These are phyloP conservation scores for Mesodorylaimus sp. DNA, from an alignment of 2,888 invertebrate species.

Conservation along the genomic window DNA sequence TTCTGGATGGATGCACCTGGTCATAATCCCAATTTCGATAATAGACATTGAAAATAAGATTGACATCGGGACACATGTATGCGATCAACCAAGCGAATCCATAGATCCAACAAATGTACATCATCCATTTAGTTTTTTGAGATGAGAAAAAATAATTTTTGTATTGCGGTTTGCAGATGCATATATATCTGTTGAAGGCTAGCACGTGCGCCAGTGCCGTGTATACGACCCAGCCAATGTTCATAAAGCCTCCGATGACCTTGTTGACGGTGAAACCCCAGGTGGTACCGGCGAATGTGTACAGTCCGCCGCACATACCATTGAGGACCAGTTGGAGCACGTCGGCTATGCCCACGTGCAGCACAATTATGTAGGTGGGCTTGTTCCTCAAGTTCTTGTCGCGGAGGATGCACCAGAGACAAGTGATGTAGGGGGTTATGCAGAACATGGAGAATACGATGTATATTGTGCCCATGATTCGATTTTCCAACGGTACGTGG, in stretches of 20 bases:
- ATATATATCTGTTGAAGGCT: not conserved
- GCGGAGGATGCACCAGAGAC: too few species aligned
- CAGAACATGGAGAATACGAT: too few species aligned
- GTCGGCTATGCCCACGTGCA: not conserved
- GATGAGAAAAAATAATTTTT: not conserved
- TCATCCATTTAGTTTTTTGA: not conserved
- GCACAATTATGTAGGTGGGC: not conserved
- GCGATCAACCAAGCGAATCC: not conserved
- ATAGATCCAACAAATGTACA: not conserved
- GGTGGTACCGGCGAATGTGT: not conserved
- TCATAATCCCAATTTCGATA: not conserved
- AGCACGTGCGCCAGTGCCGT: not conserved
- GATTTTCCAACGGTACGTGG: too few species aligned
- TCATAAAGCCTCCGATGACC: not conserved
- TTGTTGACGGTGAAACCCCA: not conserved
- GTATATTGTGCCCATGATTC: too few species aligned
- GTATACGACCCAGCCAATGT: not conserved
- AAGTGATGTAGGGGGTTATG: too few species aligned
- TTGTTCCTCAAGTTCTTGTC: not conserved
- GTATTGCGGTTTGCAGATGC: not conserved
- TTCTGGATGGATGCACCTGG: not conserved
- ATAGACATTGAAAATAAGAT: not conserved
- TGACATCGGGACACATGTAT: not conserved
- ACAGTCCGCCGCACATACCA: not conserved
- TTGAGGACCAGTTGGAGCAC: not conserved